A percentile compares a stretch with the other conserved stretches of the same genome.
Conservation (phyloP, 2,113 vertebrate genomes). For the Galbula dea region DNA sequence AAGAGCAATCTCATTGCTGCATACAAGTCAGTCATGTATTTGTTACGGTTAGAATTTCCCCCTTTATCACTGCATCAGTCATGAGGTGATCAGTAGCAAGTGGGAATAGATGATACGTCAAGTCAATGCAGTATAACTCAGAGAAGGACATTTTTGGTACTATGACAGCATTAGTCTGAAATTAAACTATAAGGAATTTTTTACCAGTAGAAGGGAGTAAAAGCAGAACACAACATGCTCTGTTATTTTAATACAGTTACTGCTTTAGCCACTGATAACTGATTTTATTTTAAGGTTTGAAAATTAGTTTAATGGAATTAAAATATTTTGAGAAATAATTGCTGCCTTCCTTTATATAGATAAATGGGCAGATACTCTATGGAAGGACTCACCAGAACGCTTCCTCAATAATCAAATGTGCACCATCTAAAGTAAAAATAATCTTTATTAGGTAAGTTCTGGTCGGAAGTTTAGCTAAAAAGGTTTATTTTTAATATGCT, state of each 20-base stretch:
- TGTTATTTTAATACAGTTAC: not conserved
- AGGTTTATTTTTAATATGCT: not conserved
- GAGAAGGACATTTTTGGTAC: not conserved
- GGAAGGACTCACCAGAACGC: conserved; percentile 97
- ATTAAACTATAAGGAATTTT: not conserved
- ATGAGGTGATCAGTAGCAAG: not conserved
- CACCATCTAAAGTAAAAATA: conserved; percentile 91
- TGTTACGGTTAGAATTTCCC: not conserved
- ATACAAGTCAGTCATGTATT: not conserved
- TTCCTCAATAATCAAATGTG: conserved; percentile 94
- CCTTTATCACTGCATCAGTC: not conserved
- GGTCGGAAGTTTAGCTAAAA: not conserved
- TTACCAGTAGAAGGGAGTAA: not conserved
- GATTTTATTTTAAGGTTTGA: not conserved
- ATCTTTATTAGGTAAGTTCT: conserved; percentile 88
- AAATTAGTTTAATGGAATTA: not conserved
- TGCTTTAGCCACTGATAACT: not conserved
- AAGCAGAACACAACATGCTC: not conserved
- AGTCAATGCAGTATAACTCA: not conserved
- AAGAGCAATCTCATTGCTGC: not conserved
- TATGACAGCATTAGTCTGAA: not conserved
- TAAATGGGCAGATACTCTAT: conserved; percentile 93
- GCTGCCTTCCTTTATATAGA: conserved; percentile 69
- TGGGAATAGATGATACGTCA: not conserved
- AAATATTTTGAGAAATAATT: conserved; percentile 12